A percentile compares a stretch with the other conserved stretches of the same genome.
These are phyloP conservation scores for Drosophila tanythrix DNA, from an alignment of 2,888 invertebrate species.

Conservation along the genomic window DNA sequence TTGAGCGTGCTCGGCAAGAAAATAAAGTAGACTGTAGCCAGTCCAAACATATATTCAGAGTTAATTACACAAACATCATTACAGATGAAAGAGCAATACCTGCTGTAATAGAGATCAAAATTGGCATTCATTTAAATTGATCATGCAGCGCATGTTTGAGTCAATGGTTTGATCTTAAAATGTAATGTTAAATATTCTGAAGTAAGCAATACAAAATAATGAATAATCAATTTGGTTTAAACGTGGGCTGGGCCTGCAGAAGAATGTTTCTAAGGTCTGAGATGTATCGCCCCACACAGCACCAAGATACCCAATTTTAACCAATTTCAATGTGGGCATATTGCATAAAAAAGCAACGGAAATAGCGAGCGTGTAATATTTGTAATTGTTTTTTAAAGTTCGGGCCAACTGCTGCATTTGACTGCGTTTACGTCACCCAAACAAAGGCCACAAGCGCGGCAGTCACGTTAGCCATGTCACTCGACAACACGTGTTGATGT, in stretches of 20 bases:
- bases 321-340: not conserved
- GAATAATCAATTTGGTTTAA: not conserved
- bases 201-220: not conserved
- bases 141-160: not conserved
- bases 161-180: not conserved
- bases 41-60: not conserved
- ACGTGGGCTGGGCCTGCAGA: not conserved
- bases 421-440: conserved; percentile 71
- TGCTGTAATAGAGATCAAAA: not conserved
- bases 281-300: not conserved
- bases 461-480: conserved; percentile 9
- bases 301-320: not conserved
- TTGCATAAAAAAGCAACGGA: conserved; percentile 18
- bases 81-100: not conserved
- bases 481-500: conserved; percentile 74
- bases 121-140: not conserved
- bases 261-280: not conserved
- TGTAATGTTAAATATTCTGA: not conserved
- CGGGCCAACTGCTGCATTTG: conserved; percentile 66
- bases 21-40: not conserved
- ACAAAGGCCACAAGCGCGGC: conserved; percentile 52
- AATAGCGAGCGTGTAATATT: conserved; percentile 27
- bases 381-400: conserved; percentile 26
- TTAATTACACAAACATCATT: not conserved
- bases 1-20: not conserved